A percentile compares a stretch with the other conserved stretches of the same genome.
These are phyloP conservation scores for Podarcis cretensis DNA, from an alignment of 2,113 vertebrate genomes.

Conservation along the genomic window DNA sequence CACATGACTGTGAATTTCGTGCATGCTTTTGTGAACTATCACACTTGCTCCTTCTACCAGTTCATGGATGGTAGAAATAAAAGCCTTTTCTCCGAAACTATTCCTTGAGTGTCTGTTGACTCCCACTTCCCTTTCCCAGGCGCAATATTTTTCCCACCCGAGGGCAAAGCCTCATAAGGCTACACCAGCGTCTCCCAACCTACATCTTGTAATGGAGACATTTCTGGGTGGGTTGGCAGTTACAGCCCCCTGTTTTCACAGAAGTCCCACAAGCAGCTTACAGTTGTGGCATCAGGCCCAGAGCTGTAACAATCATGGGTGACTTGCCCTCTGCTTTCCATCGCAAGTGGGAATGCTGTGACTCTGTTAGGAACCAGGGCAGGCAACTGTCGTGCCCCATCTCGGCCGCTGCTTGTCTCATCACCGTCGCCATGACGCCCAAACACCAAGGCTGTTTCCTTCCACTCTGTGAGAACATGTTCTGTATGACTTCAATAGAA, in stretches of 20 bases:
- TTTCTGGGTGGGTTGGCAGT: neutral
- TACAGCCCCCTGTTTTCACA: neutral
- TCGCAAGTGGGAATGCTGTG: neutral
- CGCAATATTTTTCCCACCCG: too few species aligned
- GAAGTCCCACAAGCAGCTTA: neutral
- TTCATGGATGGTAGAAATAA: too few species aligned
- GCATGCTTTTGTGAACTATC: too few species aligned
- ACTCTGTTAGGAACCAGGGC: neutral
- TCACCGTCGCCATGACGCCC: rapidly evolving
- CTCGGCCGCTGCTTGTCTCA: neutral
- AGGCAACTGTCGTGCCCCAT: neutral
- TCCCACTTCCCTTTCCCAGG: too few species aligned
- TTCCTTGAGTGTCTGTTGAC: too few species aligned
- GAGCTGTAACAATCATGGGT: too few species aligned
- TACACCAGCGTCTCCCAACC: too few species aligned
- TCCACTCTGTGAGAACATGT: conserved; percentile 14
- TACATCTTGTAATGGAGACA: too few species aligned
- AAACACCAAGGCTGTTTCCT: conserved; percentile 35
- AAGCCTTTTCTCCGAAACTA: too few species aligned
- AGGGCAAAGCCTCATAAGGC: too few species aligned
- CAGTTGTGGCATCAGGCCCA: neutral
- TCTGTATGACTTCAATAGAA: neutral
- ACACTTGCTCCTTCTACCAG: too few species aligned
- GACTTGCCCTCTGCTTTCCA: neutral
- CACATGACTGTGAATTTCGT: too few species aligned